Evolutionary conservation across 2,888 invertebrate species (phyloP).

Genomic region (Hirtodrosophila alboralis): DNA sequence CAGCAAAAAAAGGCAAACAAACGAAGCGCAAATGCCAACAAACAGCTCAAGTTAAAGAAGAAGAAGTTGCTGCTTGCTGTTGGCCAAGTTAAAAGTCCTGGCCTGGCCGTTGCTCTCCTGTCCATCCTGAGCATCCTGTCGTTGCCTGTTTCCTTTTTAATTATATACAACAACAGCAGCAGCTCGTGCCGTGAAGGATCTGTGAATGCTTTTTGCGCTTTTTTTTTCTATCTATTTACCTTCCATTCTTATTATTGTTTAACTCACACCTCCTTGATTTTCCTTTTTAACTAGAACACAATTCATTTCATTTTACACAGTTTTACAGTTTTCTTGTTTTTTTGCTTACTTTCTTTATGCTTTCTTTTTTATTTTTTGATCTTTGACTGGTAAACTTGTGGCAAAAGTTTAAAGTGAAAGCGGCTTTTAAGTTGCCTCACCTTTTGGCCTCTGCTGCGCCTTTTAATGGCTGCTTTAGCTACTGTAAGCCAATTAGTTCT

Average conservation of each 20-base stretch:
- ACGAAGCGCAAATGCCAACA: conserved; percentile 36
- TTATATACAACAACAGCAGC: conserved; percentile 67
- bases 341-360: conserved; percentile 16
- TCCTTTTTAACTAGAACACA: conserved; percentile 25
- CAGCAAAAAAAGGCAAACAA: conserved; percentile 24
- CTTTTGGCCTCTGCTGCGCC: conserved; percentile 34
- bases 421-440: conserved; percentile 53
- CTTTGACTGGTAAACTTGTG: conserved; percentile 58
- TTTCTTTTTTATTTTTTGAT: conserved; percentile 44
- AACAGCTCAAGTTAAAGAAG: conserved; percentile 32
- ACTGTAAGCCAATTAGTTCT: conserved; percentile 80
- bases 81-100: conserved; percentile 35
- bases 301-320: conserved; percentile 23
- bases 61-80: not conserved
- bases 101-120: conserved; percentile 18
- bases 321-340: conserved; percentile 4
- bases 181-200: conserved; percentile 37
- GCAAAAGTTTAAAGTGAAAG: conserved; percentile 74
- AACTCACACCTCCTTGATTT: conserved; percentile 51
- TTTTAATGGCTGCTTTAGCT: conserved; percentile 76
- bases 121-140: conserved; percentile 4
- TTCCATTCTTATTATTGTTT: no score
- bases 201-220: conserved; percentile 28
- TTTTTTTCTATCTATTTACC: no score
- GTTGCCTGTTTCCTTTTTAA: conserved; percentile 58